These are phyloP conservation scores for Callyntrura sp. DNA, from an alignment of 2,888 invertebrate species.

Conservation along the genomic window DNA sequence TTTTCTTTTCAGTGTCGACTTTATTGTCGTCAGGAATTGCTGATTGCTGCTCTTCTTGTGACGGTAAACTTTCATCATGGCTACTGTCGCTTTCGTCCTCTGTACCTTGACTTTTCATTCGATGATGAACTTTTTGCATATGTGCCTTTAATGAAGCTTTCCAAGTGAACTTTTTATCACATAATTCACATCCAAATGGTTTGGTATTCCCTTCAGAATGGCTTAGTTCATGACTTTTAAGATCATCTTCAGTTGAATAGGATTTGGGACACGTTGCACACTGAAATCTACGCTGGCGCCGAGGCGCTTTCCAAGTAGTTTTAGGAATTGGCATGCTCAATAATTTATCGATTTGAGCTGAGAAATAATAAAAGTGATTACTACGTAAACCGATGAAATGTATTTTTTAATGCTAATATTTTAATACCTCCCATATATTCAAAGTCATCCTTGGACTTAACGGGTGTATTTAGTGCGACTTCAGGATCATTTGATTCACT, in stretches of 20 bases:
- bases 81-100: constrained; percentile 29
- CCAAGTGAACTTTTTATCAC: constrained; percentile 59
- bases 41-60: background rate
- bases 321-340: constrained; percentile 45
- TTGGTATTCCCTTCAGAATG: constrained; percentile 45
- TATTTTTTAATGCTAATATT: background rate
- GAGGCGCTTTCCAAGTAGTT: constrained; percentile 30
- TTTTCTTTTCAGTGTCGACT: background rate
- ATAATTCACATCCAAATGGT: constrained; percentile 26
- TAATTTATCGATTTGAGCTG: constrained; percentile 74
- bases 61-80: constrained; percentile 15
- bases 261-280: constrained; percentile 57
- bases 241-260: constrained; percentile 60
- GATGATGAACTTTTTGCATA: constrained; percentile 25
- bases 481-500: background rate
- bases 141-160: constrained; percentile 33
- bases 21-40: too few species aligned
- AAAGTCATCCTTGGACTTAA: constrained; percentile 45
- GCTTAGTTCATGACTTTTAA: constrained; percentile 58
- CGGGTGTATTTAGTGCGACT: background rate
- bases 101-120: background rate
- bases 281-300: constrained; percentile 45
- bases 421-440: constrained; percentile 65
- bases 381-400: background rate
- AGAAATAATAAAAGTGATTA: too few species aligned